Percentiles rank a stretch among this genome's conserved stretches.
Conservation (phyloP, 1,140 invertebrate genomes). For the Zaprionus lachaisei region DNA sequence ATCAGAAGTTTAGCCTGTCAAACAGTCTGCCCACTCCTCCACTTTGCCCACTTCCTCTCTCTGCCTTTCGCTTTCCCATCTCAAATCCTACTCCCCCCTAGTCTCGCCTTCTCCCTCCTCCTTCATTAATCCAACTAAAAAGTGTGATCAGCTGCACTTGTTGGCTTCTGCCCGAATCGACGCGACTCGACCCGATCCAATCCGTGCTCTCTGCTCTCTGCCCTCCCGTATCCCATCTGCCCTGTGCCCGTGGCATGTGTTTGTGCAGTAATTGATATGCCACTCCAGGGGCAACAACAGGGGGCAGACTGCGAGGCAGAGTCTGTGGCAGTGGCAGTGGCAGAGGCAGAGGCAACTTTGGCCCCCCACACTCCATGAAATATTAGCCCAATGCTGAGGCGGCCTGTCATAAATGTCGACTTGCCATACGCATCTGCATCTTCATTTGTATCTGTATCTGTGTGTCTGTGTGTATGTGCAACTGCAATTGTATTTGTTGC, state of each 20-base stretch:
- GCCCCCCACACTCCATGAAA: constrained; percentile 70
- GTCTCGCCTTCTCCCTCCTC: neutral
- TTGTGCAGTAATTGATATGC: constrained; percentile 81
- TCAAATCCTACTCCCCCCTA: neutral
- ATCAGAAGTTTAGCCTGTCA: constrained; percentile 67
- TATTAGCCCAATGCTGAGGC: constrained; percentile 68
- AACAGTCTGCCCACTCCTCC: constrained; percentile 8
- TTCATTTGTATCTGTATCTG: constrained; percentile 25
- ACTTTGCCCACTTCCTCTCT: neutral
- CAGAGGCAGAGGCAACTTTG: constrained; percentile 24
- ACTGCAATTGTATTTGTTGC: constrained; percentile 32
- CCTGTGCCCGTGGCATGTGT: constrained; percentile 62
- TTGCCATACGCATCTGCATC: constrained; percentile 26
- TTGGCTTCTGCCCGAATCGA: constrained; percentile 45
- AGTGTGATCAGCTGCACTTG: constrained; percentile 82
- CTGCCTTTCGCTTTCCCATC: neutral
- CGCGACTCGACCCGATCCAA: constrained; percentile 10
- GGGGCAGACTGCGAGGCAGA: constrained; percentile 15
- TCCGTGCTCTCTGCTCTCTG: constrained; percentile 1
- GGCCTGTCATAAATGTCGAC: constrained; percentile 72
- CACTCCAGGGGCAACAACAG: constrained; percentile 43
- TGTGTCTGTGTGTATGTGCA: constrained; percentile 25
- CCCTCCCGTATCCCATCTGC: neutral
- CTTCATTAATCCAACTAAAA: constrained; percentile 14
- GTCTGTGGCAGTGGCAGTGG: neutral